These are phyloP conservation scores for Megalopta genalis DNA, from an alignment of 1,140 invertebrate genomes.

Conservation along the genomic window DNA sequence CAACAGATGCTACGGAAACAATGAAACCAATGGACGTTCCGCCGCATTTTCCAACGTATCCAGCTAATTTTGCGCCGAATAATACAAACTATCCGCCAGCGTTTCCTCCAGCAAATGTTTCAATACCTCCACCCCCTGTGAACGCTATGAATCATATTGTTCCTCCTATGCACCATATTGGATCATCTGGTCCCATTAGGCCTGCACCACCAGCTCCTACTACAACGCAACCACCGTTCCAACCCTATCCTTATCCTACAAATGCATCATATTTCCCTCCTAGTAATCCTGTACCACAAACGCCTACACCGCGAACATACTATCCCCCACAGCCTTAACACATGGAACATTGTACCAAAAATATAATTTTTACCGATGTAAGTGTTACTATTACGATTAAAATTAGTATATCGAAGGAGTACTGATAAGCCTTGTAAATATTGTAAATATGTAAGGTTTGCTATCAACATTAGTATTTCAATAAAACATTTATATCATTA, in stretches of 20 bases:
- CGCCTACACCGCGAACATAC: constrained; percentile 68
- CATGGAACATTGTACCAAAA: constrained; percentile 9
- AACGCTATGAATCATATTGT: constrained; percentile 76
- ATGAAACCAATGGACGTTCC: constrained; percentile 70
- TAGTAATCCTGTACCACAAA: constrained; percentile 68
- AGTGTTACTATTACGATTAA: constrained; percentile 28
- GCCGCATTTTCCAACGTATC: constrained; percentile 70
- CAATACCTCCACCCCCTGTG: constrained; percentile 75
- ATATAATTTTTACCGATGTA: constrained; percentile 7
- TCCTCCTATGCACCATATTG: constrained; percentile 72
- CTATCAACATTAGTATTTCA: constrained; percentile 20
- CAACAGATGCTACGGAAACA: constrained; percentile 63
- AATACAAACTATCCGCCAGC: constrained; percentile 70
- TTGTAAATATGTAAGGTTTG: constrained; percentile 48
- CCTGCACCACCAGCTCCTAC: constrained; percentile 66
- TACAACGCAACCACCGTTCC: constrained; percentile 68
- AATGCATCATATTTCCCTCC: constrained; percentile 71
- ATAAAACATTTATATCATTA: constrained; percentile 43
- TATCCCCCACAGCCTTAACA: constrained; percentile 74
- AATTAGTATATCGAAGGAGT: constrained; percentile 16
- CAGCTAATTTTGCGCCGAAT: constrained; percentile 66
- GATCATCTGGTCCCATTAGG: constrained; percentile 64
- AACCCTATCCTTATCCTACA: constrained; percentile 73
- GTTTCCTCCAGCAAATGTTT: constrained; percentile 75
- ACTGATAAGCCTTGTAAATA: constrained; percentile 56